phyloP scores from a whole-genome alignment of 2,797 vertebrate genomes.

The Poeciliopsis infans region DNA sequence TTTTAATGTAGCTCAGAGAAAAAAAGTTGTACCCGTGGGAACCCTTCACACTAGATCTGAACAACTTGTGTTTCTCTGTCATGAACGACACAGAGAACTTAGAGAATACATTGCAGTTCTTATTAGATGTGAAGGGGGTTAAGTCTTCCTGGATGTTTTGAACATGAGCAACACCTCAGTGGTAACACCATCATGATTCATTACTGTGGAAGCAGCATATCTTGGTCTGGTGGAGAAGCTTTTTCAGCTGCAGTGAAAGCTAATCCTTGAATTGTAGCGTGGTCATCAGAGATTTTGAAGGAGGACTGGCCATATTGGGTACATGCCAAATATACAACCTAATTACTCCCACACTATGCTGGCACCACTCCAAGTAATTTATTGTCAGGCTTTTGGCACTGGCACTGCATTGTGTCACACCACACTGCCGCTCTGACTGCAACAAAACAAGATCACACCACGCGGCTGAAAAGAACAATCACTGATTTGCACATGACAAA shows the following conservation, averaged over 20 bases:
- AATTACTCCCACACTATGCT: neutral
- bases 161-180: neutral
- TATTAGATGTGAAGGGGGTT: neutral
- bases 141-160: neutral
- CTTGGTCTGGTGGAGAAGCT: neutral
- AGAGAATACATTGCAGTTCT: neutral
- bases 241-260: neutral
- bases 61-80: too few species aligned
- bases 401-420: neutral
- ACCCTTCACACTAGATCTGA: neutral
- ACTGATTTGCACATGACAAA: neutral
- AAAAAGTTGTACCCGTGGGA: neutral
- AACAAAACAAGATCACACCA: neutral
- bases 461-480: neutral
- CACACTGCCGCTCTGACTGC: neutral
- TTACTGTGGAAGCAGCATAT: neutral
- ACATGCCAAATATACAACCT: neutral
- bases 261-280: neutral
- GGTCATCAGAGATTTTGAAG: neutral
- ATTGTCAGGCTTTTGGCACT: neutral
- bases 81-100: neutral
- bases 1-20: neutral
- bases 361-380: neutral
- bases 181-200: neutral
- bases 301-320: neutral